Conservation (phyloP, 2,113 vertebrate genomes). For the Anseranas semipalmata region DNA sequence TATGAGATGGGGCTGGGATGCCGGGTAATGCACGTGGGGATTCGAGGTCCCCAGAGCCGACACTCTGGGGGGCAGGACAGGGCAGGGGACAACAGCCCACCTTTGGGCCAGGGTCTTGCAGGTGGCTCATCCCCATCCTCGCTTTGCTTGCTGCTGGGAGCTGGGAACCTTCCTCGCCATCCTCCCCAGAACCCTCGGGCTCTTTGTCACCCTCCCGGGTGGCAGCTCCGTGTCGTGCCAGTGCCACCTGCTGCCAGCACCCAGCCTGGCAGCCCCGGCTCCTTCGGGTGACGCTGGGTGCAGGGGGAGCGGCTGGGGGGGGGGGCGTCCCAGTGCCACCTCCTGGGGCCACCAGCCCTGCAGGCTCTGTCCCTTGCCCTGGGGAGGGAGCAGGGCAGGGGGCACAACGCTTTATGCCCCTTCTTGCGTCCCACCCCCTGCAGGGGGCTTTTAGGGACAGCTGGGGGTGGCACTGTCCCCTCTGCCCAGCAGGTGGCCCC, state of each 20-base stretch:
- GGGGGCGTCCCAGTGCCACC: background rate
- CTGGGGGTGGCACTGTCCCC: background rate
- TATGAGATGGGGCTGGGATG: no score
- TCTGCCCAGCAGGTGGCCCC: slow-evolving; percentile 48
- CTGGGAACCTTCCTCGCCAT: background rate
- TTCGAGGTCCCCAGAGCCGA: background rate
- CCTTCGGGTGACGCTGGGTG: background rate
- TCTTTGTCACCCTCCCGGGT: background rate
- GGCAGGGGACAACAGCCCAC: background rate
- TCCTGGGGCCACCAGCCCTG: background rate
- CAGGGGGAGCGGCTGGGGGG: background rate
- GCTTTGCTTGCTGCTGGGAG: accelerated
- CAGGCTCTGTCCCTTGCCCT: background rate
- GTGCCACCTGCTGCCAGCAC: slow-evolving; percentile 22
- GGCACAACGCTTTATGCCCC: background rate
- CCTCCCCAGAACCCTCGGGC: background rate
- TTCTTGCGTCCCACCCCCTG: accelerated
- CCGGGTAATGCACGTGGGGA: no score
- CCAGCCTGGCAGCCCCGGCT: background rate
- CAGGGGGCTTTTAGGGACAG: background rate
- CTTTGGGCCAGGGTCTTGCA: background rate
- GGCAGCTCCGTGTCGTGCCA: background rate
- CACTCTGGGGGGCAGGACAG: accelerated
- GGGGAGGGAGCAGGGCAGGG: background rate
- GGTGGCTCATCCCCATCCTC: accelerated